Evolutionary conservation across 2,113 vertebrate species (phyloP).

Genomic region (Dipodomys stephensi): DNA sequence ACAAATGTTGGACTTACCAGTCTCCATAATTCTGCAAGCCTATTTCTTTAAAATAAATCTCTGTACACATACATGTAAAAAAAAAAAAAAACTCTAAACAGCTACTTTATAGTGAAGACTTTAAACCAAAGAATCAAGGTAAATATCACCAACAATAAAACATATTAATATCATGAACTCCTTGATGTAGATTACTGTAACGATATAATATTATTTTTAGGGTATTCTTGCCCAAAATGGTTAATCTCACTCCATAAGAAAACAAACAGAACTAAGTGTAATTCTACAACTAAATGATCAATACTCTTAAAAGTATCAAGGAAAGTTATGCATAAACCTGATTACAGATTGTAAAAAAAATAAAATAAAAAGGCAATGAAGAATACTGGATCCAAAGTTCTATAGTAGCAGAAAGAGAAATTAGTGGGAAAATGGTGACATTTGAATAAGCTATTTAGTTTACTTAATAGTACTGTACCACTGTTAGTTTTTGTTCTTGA

Average conservation of each 20-base stretch:
- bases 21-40: neutral
- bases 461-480: neutral
- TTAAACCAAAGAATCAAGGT: neutral
- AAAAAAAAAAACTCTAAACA: neutral
- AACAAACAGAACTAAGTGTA: neutral
- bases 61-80: neutral
- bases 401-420: neutral
- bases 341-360: neutral
- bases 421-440: neutral
- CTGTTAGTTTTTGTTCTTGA: neutral
- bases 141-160: conserved; percentile 14
- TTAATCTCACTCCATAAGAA: neutral
- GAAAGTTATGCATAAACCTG: neutral
- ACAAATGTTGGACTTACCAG: neutral
- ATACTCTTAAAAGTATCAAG: neutral
- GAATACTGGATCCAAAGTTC: neutral
- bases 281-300: neutral
- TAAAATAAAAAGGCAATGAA: neutral
- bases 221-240: conserved; percentile 7
- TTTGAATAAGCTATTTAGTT: neutral
- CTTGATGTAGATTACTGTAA: neutral
- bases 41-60: conserved; percentile 16
- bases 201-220: neutral
- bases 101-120: conserved; percentile 15
- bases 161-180: neutral